Evolutionary conservation across 2,797 vertebrate species (phyloP), one percentile per base, ranked within the genome.

Genomic region (Mus minutoides): DNA sequence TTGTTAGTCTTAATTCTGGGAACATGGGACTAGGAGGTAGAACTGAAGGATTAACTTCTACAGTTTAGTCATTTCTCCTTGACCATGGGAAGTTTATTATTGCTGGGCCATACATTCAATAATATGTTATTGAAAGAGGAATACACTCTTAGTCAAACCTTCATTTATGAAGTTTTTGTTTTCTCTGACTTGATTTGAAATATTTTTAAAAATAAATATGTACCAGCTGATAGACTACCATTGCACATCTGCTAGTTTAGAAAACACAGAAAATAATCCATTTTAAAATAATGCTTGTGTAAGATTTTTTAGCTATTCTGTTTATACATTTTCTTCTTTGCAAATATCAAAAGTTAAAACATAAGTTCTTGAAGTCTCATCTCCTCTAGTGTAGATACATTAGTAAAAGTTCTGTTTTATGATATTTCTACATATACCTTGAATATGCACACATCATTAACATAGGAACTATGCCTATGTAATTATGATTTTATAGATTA

Each of bases 201-300:
- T 97, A 96, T 96, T 97, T 98, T 88, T 94, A 94, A 89, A 98
- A 98, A 97, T 54, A 97, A 96, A 67, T 82, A 97, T 90, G 90
- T 97, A 97, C 1, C 60, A 60, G 0, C 0, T 94, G 92, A 98
- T 58, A 97, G 91, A 96, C 93, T 73, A 97, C 82, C 86, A 87
- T 96, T 91, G 79, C 95, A 94, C 92, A 96, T 97, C 94, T 98
- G 93, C 92, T 54, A 29, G 34, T 97, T 98, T 94, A 92, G 91
- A 97, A 96, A 95, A 97, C 86, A 95, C 37, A 97, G 97, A 24
- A 94, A 98, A 94, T 94, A 94, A 97, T 97, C 58, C 91, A 89
- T 97, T 97, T 96, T 43, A 43, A 96, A 96, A 92, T 92, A 97
- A 97, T 78, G 94, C 79, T 58, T 80, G 77, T n/a, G 71, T 93